Evolutionary conservation across 1,140 invertebrate genomes (phyloP).

Genomic region (Drosophila orosa): DNA sequence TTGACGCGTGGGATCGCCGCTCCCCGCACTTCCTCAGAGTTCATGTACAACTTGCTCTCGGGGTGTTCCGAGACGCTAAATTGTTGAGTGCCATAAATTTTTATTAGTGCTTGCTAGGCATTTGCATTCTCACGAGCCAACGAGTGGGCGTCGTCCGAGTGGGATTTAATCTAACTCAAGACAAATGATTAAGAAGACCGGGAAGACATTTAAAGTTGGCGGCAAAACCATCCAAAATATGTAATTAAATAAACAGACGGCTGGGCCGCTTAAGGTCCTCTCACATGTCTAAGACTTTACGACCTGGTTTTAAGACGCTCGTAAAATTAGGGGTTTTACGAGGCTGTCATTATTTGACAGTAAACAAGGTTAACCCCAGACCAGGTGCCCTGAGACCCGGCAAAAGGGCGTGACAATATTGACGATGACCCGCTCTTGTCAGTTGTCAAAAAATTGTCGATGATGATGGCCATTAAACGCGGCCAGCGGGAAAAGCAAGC

Average conservation of each 20-base stretch:
- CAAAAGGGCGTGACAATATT: slow-evolving; percentile 56
- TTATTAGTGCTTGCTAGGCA: slow-evolving; percentile 37
- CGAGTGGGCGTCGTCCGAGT: slow-evolving; percentile 41
- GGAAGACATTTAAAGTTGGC: slow-evolving; percentile 5
- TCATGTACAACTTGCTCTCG: neutral
- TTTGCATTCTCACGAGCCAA: slow-evolving; percentile 10
- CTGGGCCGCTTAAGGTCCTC: slow-evolving; percentile 15
- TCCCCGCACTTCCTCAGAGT: slow-evolving; percentile 21
- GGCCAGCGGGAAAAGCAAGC: slow-evolving; percentile 16
- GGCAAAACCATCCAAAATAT: slow-evolving; percentile 31
- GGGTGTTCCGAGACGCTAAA: slow-evolving; percentile 39
- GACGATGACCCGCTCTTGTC: slow-evolving; percentile 52
- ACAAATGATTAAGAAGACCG: slow-evolving; percentile 12
- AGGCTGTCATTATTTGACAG: slow-evolving; percentile 70
- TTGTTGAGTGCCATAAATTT: slow-evolving; percentile 64
- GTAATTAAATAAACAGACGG: slow-evolving; percentile 69
- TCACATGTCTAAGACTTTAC: slow-evolving; percentile 53
- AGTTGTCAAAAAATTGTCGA: slow-evolving; percentile 64
- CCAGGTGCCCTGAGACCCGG: slow-evolving; percentile 40
- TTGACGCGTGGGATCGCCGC: slow-evolving; percentile 58
- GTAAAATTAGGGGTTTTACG: slow-evolving; percentile 64
- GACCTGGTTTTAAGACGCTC: slow-evolving; percentile 48
- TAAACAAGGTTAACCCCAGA: slow-evolving; percentile 52
- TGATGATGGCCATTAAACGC: slow-evolving; percentile 66
- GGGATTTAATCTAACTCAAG: slow-evolving; percentile 33